Percentiles rank a stretch among this genome's conserved stretches.
Conservation (phyloP, 2,888 invertebrate species). For the Lepidocyrtinus sp. region DNA sequence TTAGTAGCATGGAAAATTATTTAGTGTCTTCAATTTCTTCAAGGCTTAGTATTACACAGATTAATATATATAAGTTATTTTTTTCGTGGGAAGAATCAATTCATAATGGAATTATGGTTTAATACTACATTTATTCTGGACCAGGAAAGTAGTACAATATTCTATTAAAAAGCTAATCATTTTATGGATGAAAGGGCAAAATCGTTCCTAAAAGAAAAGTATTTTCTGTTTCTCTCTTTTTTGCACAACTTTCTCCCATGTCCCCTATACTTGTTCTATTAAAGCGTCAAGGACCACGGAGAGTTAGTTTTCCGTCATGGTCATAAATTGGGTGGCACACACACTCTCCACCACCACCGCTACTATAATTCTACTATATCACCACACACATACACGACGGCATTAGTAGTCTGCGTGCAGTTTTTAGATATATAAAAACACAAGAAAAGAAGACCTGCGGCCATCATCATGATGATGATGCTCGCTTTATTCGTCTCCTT, state of each 20-base stretch:
- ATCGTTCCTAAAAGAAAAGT: conserved; percentile 33
- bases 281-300: conserved; percentile 30
- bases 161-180: conserved; percentile 43
- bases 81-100: too few relatives aligned
- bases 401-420: conserved; percentile 56
- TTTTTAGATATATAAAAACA: conserved; percentile 28
- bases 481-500: conserved; percentile 27
- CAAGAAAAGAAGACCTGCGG: conserved; percentile 47
- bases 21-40: too few relatives aligned
- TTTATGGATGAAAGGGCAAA: conserved; percentile 49
- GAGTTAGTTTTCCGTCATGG: conserved; percentile 56
- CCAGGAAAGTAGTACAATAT: not conserved
- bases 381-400: conserved; percentile 14
- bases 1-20: too few relatives aligned
- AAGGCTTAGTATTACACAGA: too few relatives aligned
- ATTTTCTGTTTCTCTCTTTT: conserved; percentile 25
- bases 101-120: not conserved
- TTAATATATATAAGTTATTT: too few relatives aligned
- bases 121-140: not conserved
- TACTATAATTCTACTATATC: conserved; percentile 23
- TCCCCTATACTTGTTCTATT: not conserved
- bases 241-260: not conserved
- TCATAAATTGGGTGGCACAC: conserved; percentile 60
- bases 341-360: conserved; percentile 29
- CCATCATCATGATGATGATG: conserved; percentile 37